Evolutionary conservation across 2,113 vertebrate genomes (phyloP).

Genomic region (Tamias sibiricus): DNA sequence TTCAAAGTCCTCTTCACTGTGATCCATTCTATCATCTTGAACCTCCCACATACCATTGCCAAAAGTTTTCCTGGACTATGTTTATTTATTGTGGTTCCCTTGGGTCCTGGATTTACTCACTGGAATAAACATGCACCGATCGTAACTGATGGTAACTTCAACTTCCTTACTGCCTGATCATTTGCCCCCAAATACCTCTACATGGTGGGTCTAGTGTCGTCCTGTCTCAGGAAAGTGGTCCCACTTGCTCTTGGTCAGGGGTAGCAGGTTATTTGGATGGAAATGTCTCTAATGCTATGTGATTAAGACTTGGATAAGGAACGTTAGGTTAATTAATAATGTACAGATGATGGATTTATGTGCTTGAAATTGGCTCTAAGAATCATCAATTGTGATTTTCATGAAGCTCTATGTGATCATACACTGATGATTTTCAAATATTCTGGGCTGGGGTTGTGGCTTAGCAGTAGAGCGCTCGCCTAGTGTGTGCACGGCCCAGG

Average conservation of each 20-base stretch:
- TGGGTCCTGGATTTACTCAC: neutral
- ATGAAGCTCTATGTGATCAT: neutral
- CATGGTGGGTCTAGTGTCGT: too few species aligned
- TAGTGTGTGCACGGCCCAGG: too few species aligned
- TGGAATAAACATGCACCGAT: neutral
- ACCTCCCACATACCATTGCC: neutral
- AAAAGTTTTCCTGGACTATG: neutral
- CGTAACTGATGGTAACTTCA: neutral
- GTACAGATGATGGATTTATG: neutral
- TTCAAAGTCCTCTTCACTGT: neutral
- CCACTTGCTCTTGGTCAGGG: neutral
- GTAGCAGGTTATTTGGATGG: neutral
- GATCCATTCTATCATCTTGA: neutral
- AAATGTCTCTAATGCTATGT: neutral
- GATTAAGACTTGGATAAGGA: neutral
- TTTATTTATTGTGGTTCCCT: neutral
- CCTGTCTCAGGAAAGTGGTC: neutral
- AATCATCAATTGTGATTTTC: neutral
- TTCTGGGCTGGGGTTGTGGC: too few species aligned
- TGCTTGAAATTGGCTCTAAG: neutral
- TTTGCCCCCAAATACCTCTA: too few species aligned
- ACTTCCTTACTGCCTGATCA: neutral
- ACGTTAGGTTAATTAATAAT: neutral
- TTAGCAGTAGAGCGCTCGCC: too few species aligned
- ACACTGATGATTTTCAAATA: neutral